A percentile compares a stretch with the other conserved stretches of the same genome.
Conservation (phyloP, 2,888 invertebrate species). For the Cordylochernes scorpioides region DNA sequence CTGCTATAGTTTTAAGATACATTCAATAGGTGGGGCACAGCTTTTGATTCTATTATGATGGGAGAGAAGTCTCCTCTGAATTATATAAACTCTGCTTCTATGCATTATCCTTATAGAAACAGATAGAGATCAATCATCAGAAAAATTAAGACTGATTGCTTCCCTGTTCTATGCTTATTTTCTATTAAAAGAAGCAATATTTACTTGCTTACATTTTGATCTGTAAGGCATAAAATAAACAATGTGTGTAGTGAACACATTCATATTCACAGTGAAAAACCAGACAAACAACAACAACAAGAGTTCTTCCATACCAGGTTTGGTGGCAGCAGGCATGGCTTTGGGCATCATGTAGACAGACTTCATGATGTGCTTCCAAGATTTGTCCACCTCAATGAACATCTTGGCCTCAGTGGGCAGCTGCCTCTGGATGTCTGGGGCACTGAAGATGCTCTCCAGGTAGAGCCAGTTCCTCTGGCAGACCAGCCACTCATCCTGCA, state of each 20-base stretch:
- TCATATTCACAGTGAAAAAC: neutral
- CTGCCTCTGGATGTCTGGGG: constrained; percentile 25
- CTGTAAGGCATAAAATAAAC: too few species aligned
- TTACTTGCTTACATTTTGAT: too few species aligned
- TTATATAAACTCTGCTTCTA: too few species aligned
- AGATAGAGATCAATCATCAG: too few species aligned
- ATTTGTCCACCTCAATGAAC: constrained; percentile 50
- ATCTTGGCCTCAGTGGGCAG: constrained; percentile 24
- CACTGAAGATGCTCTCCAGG: constrained; percentile 23
- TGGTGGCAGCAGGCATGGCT: constrained; percentile 50
- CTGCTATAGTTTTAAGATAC: too few species aligned
- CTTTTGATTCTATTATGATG: too few species aligned
- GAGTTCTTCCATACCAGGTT: constrained; percentile 24
- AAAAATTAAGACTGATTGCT: too few species aligned
- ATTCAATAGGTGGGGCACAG: too few species aligned
- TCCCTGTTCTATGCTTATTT: too few species aligned
- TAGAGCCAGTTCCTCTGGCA: constrained; percentile 25
- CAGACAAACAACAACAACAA: neutral
- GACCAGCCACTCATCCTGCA: constrained; percentile 28
- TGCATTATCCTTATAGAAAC: too few species aligned
- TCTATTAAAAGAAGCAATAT: too few species aligned
- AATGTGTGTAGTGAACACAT: neutral
- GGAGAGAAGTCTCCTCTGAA: too few species aligned
- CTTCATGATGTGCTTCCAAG: constrained; percentile 65
- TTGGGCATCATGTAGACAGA: constrained; percentile 47